phyloP scores from a whole-genome alignment of 2,797 vertebrate genomes.

The Sebastes taczanowskii region DNA sequence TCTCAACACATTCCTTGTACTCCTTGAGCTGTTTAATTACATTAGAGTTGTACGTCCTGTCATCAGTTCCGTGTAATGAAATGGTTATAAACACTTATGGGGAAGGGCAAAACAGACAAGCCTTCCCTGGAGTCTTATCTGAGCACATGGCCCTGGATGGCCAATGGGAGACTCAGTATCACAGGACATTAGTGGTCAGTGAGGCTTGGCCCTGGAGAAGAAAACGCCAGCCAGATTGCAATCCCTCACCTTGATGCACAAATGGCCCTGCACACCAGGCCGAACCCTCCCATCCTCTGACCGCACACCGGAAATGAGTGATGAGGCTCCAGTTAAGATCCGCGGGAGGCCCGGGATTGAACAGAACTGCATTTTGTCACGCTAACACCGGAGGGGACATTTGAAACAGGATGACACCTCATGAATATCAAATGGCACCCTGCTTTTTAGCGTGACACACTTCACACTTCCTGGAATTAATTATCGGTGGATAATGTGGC shows the following conservation, averaged over 20 bases:
- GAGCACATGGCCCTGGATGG: not conserved
- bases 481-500: conserved; percentile 68
- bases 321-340: conserved; percentile 63
- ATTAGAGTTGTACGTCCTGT: too few relatives aligned
- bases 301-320: conserved; percentile 60
- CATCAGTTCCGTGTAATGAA: not conserved
- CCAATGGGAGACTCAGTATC: conserved; percentile 26
- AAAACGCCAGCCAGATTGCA: conserved; percentile 54
- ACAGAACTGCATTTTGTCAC: conserved; percentile 65
- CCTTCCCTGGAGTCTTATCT: not conserved
- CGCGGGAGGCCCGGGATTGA: conserved; percentile 62
- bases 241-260: conserved; percentile 65
- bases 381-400: conserved; percentile 67
- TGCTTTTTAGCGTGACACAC: conserved; percentile 70
- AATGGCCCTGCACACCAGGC: conserved; percentile 31
- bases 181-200: conserved; percentile 54
- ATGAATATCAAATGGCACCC: conserved; percentile 79
- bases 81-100: not conserved
- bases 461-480: conserved; percentile 76
- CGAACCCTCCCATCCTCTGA: conserved; percentile 21
- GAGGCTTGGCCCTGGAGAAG: conserved; percentile 36
- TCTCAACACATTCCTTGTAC: not conserved
- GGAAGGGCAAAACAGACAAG: not conserved
- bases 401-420: conserved; percentile 70
- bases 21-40: too few relatives aligned